phyloP scores from a whole-genome alignment of 1,140 invertebrate species.

The Amphibalanus amphitrite region DNA sequence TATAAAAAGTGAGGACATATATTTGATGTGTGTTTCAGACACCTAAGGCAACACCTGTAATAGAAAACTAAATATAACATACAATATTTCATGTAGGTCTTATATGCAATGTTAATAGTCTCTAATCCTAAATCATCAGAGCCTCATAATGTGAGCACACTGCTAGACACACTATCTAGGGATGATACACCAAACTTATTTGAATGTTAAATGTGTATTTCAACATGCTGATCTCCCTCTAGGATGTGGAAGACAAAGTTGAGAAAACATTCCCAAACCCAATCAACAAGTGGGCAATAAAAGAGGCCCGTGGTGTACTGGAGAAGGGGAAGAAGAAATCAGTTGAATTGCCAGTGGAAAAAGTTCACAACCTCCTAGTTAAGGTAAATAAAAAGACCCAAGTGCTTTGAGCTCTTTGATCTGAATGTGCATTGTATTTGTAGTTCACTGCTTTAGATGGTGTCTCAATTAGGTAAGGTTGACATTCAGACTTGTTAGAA shows the following conservation, averaged over 20 bases:
- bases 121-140: not conserved
- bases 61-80: no score
- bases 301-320: constrained; percentile 65
- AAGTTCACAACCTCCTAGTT: constrained; percentile 54
- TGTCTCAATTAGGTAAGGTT: no score
- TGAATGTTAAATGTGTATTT: constrained; percentile 4
- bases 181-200: not conserved
- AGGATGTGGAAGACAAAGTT: constrained; percentile 80
- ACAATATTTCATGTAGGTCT: constrained; percentile 2
- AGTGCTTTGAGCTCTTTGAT: no score
- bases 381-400: no score
- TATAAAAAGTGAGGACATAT: no score
- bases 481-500: no score
- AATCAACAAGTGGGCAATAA: constrained; percentile 79
- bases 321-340: constrained; percentile 66
- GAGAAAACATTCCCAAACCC: constrained; percentile 79
- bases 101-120: not conserved
- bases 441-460: no score
- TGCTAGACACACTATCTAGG: not conserved
- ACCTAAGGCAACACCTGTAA: no score
- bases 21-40: no score
- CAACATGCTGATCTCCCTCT: not conserved
- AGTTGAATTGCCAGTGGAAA: constrained; percentile 69
- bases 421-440: no score
- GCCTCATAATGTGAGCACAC: constrained; percentile 4